Conservation (phyloP, 2,888 invertebrate genomes). For the Drosophila nr. perissopoda region DNA sequence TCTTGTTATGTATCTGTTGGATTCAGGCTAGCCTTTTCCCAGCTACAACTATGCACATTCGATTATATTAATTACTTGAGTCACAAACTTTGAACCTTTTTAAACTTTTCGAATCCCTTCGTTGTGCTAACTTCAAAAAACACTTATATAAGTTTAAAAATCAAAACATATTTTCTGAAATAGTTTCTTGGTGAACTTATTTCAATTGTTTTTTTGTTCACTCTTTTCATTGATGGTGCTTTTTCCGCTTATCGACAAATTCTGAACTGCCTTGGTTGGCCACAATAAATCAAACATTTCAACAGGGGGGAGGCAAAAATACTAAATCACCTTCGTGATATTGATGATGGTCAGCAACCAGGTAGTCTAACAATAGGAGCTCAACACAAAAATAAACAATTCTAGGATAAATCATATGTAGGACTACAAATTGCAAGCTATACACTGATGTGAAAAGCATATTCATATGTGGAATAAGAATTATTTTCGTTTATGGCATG, state of each 20-base stretch:
- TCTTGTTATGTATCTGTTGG: conserved; percentile 24
- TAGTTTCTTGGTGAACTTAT: background rate
- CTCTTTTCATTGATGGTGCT: conserved; percentile 14
- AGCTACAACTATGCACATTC: conserved; percentile 6
- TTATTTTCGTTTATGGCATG: background rate
- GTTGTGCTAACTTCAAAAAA: background rate
- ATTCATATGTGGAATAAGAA: conserved; percentile 9
- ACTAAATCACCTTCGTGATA: conserved; percentile 48
- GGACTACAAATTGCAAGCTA: conserved; percentile 32
- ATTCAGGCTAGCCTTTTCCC: background rate
- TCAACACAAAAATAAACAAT: conserved; percentile 9
- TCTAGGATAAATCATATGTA: conserved; percentile 9
- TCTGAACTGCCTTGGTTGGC: conserved; percentile 29
- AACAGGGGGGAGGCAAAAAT: conserved; percentile 50
- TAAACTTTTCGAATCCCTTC: background rate
- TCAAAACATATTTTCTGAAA: background rate
- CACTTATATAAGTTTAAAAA: background rate
- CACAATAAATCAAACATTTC: conserved; percentile 72
- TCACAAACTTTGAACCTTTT: background rate
- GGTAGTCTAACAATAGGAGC: conserved; percentile 12
- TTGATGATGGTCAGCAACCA: conserved; percentile 37
- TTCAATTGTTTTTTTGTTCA: background rate
- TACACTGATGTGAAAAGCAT: conserved; percentile 20
- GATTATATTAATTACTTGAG: background rate
- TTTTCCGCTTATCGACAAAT: conserved; percentile 28